phyloP scores from a whole-genome alignment of 1,140 invertebrate species.

The Caenorhabditis tropicalis region DNA sequence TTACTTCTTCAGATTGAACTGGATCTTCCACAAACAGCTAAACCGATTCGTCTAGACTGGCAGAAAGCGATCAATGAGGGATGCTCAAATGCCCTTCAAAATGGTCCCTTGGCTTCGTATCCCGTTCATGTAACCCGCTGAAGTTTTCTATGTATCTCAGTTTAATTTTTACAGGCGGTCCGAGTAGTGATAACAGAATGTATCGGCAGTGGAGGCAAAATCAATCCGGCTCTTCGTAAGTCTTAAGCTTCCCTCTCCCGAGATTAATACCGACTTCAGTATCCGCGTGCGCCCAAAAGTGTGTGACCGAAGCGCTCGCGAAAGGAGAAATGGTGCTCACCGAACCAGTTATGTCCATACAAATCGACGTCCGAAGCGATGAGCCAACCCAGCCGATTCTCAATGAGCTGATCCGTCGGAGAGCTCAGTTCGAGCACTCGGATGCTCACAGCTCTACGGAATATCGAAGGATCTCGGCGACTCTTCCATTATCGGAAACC shows the following conservation, averaged over 20 bases:
- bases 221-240: constrained; percentile 48
- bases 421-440: constrained; percentile 39
- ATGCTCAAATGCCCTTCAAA: constrained; percentile 73
- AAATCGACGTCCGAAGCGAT: not conserved
- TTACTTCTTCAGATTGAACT: constrained; percentile 62
- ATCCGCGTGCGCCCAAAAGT: constrained; percentile 51
- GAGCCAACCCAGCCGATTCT: constrained; percentile 28
- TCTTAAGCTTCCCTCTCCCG: not conserved
- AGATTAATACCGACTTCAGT: not conserved
- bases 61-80: constrained; percentile 75
- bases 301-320: constrained; percentile 24
- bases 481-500: constrained; percentile 2
- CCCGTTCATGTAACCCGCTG: constrained; percentile 75
- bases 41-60: constrained; percentile 68
- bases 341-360: constrained; percentile 42
- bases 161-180: not conserved
- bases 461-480: not conserved
- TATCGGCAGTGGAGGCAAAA: constrained; percentile 35
- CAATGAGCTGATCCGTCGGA: not conserved
- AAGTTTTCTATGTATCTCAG: not conserved
- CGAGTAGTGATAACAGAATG: constrained; percentile 3
- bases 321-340: not conserved
- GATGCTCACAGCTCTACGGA: not conserved
- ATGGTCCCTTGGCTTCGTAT: constrained; percentile 75
- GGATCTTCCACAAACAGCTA: constrained; percentile 58